Percentiles rank a stretch among this genome's conserved stretches.
Conservation (phyloP, 2,888 invertebrate species). For the Sinelater perroti region DNA sequence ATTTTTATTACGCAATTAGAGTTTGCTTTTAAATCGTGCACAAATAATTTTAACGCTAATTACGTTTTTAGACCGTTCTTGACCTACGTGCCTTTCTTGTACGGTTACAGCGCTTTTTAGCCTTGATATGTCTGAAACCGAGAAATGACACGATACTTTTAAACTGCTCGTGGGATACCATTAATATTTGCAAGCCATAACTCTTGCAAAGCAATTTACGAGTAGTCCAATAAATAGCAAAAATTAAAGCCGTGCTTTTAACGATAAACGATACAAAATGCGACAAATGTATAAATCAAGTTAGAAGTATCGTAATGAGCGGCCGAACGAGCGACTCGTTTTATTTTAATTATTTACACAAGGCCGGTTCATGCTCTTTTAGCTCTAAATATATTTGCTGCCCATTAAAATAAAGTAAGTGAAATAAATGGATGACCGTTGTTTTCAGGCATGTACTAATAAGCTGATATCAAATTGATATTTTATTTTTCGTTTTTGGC, state of each 20-base stretch:
- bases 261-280: slow-evolving; percentile 18
- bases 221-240: slow-evolving; percentile 15
- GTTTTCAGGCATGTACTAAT: slow-evolving; percentile 45
- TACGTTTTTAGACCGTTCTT: too few relatives aligned
- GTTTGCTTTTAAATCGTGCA: too few relatives aligned
- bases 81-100: too few relatives aligned
- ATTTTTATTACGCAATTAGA: too few relatives aligned
- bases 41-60: too few relatives aligned
- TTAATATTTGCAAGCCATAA: slow-evolving; percentile 4
- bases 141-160: too few relatives aligned
- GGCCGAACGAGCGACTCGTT: slow-evolving; percentile 22
- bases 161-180: too few relatives aligned
- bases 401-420: slow-evolving; percentile 50
- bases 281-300: slow-evolving; percentile 29
- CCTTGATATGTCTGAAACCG: too few relatives aligned
- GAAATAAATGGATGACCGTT: slow-evolving; percentile 50
- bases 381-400: slow-evolving; percentile 47
- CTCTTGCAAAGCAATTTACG: slow-evolving; percentile 14
- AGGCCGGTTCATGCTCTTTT: slow-evolving; percentile 37
- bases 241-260: slow-evolving; percentile 14
- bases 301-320: slow-evolving; percentile 26
- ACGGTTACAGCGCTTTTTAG: too few relatives aligned
- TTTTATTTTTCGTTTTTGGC: slow-evolving; percentile 41
- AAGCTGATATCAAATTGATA: slow-evolving; percentile 52
- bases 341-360: slow-evolving; percentile 41